Base-by-base conservation (phyloP, 2,888 invertebrate genomes). In the Lasioglossum marginatum region DNA sequence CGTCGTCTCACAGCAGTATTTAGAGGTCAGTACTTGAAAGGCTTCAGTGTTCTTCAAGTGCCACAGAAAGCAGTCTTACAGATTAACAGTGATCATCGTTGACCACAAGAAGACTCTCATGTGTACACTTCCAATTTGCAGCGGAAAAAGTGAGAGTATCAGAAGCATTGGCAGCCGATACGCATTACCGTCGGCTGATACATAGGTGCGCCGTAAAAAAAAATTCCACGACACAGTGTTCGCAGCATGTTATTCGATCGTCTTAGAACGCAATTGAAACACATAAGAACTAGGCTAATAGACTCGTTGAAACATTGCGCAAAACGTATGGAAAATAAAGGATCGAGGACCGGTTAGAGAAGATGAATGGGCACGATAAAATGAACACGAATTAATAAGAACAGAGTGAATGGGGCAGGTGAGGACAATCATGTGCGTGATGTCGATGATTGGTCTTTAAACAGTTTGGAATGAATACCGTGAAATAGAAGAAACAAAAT, bases 231-330 rank as follows among this genome's bases (percentile, higher is more conserved):
- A n/a, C 43, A 75, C 78, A 63, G 48, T 74, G 60, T 45, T 14
- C 52, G 3, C 34, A 40, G 83, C 52, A 52, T 83, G 83, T 70
- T 70, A 70, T 45, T n/a, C 23, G 83, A 76, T 79, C 71, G 23
- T 72, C 72, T 34, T 78, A 45, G 79, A 66, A 40, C 63, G 66
- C 43, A 63, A 52, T n/a, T 63, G 66, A 75, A 79, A 57, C 79
- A 37, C 43, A 45, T 76, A 83, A 79, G 74, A 85, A 80, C 74
- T 86, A 63, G 85, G 85, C 75, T 84, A 86, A 86, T 86, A 81
- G 85, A 77, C 77, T 81, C 71, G 76, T 77, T 80, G 84, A 77
- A 77, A 77, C 66, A 84, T 83, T 80, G 60, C 63, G 31, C 37
- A 57, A 72, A 76, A 72, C 60, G 63, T 23, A n/a, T 73, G 85